Evolutionary conservation across 2,113 vertebrate species (phyloP).

Genomic region (Martes martes): DNA sequence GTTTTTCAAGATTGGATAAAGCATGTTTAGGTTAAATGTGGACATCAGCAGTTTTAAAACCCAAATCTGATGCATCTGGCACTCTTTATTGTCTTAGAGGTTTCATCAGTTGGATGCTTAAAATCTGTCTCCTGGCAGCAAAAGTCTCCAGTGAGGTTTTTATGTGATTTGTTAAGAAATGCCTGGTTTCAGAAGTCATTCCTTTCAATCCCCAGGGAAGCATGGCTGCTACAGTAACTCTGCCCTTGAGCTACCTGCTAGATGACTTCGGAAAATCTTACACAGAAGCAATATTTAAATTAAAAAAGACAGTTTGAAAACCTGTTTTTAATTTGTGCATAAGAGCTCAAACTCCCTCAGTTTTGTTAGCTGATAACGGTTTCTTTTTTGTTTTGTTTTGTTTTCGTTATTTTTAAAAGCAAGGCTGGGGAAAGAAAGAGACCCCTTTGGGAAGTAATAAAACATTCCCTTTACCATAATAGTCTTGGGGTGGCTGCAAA

Average conservation of each 20-base stretch:
- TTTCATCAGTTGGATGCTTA: conserved; percentile 54
- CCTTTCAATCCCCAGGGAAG: not conserved
- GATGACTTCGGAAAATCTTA: conserved; percentile 12
- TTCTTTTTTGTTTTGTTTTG: not conserved
- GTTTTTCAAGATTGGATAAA: conserved; percentile 75
- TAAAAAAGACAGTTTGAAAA: conserved; percentile 36
- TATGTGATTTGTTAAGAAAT: conserved; percentile 66
- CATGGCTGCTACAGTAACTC: conserved; percentile 7
- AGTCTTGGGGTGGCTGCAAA: not conserved
- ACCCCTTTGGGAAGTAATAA: not conserved
- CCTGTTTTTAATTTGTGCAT: conserved; percentile 41
- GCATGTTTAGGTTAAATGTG: conserved; percentile 66
- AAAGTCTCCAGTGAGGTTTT: conserved; percentile 60
- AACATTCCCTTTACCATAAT: not conserved
- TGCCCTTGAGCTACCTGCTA: conserved; percentile 47
- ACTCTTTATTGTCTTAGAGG: conserved; percentile 61
- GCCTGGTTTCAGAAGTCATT: conserved; percentile 48
- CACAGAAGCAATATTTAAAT: conserved; percentile 46
- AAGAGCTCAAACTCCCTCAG: not conserved
- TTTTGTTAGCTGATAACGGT: conserved; percentile 33
- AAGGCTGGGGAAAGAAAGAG: not conserved
- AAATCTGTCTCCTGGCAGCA: conserved; percentile 66
- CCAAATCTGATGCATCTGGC: conserved; percentile 55
- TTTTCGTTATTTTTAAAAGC: not conserved
- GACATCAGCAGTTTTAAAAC: conserved; percentile 71